A percentile compares a stretch with the other conserved stretches of the same genome.
Conservation (phyloP, 2,888 invertebrate species). For the Orchestes rusci region DNA sequence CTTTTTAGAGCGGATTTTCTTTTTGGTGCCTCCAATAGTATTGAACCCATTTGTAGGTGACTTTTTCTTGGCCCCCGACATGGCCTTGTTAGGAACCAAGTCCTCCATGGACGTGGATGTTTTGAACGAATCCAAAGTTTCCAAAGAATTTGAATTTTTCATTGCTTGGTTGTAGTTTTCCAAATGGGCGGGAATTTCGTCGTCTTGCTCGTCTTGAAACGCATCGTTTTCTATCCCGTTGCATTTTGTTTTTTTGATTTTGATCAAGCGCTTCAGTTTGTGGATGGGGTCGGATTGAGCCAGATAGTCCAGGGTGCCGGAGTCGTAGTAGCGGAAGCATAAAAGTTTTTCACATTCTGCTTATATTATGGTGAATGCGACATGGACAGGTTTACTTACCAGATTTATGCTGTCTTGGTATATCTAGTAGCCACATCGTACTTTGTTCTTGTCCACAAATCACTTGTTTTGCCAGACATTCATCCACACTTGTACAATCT, state of each 20-base stretch:
- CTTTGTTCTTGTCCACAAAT: conserved; percentile 51
- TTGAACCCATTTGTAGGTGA: conserved; percentile 37
- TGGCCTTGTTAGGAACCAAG: conserved; percentile 31
- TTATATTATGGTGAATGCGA: conserved; percentile 33
- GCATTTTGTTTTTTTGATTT: conserved; percentile 26
- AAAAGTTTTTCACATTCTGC: conserved; percentile 61
- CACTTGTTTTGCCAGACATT: conserved; percentile 42
- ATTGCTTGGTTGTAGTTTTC: conserved; percentile 8
- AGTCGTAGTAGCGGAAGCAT: conserved; percentile 65
- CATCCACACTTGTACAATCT: conserved; percentile 43
- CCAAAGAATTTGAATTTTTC: conserved; percentile 22
- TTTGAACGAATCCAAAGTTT: conserved; percentile 22
- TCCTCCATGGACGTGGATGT: conserved; percentile 38
- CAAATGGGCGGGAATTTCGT: conserved; percentile 7
- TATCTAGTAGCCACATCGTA: conserved; percentile 66
- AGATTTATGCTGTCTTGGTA: conserved; percentile 59
- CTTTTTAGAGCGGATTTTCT: conserved; percentile 52
- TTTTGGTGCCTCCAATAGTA: conserved; percentile 50
- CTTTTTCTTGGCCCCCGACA: conserved; percentile 41
- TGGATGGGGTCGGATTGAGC: conserved; percentile 57
- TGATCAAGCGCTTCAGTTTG: conserved; percentile 47
- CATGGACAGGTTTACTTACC: conserved; percentile 12
- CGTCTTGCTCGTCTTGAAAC: conserved; percentile 28
- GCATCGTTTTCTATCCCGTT: conserved; percentile 42
- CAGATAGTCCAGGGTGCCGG: conserved; percentile 55